These are phyloP conservation scores for Plagiodera versicolora DNA, from an alignment of 2,888 invertebrate genomes.

Conservation along the genomic window DNA sequence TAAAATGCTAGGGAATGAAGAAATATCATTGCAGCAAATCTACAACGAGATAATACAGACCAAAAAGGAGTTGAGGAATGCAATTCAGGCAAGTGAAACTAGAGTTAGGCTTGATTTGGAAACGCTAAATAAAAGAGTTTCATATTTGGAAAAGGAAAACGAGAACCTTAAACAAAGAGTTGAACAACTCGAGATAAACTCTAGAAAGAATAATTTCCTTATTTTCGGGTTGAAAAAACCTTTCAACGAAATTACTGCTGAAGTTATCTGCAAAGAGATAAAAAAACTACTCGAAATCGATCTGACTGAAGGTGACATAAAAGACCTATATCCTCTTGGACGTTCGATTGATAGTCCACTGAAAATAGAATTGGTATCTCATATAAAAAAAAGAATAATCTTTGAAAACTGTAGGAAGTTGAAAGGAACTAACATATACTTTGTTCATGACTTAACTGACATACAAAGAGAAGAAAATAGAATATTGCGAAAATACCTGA, in stretches of 20 bases:
- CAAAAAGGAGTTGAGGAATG: too few relatives aligned
- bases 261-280: constrained; percentile 6
- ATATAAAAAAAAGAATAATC: not conserved
- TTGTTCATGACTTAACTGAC: constrained; percentile 2
- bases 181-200: not conserved
- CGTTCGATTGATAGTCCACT: not conserved
- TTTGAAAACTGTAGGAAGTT: not conserved
- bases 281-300: not conserved
- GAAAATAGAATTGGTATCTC: not conserved
- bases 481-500: constrained; percentile 5
- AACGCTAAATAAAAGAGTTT: not conserved
- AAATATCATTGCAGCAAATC: too few relatives aligned
- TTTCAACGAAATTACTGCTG: not conserved
- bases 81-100: too few relatives aligned
- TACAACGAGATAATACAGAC: too few relatives aligned
- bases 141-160: constrained; percentile 4
- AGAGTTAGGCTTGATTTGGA: too few relatives aligned
- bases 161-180: not conserved
- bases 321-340: not conserved
- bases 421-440: not conserved
- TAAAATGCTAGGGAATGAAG: too few relatives aligned
- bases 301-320: not conserved
- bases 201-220: constrained; percentile 1
- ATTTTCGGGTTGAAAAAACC: not conserved
- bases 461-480: constrained; percentile 7